These are phyloP conservation scores for Delichon dasypus DNA, from an alignment of 2,797 vertebrate genomes.

Conservation along the genomic window DNA sequence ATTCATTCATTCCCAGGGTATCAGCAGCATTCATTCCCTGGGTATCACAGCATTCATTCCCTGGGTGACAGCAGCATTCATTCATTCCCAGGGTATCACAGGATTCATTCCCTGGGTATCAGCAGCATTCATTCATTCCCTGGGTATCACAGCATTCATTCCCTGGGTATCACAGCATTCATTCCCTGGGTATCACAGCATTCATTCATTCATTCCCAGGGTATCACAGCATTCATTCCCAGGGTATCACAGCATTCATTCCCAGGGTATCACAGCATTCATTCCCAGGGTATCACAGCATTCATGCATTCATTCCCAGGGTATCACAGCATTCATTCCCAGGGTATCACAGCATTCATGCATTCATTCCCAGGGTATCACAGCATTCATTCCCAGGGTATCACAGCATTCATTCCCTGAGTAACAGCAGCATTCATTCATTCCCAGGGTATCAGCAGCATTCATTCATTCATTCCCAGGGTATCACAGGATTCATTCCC, in stretches of 20 bases:
- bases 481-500: no score
- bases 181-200: no score
- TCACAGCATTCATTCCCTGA: neutral
- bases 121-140: neutral
- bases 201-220: neutral
- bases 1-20: neutral
- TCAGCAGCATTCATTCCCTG: neutral
- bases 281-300: neutral
- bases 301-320: no score
- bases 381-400: neutral
- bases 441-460: no score
- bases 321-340: neutral
- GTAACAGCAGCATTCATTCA: no score
- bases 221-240: neutral
- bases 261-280: neutral
- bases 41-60: no score
- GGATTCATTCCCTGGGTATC: neutral
- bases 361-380: neutral
- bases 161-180: no score
- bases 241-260: neutral
- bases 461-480: no score
- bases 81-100: neutral
- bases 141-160: neutral
- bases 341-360: neutral
- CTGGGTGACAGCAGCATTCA: no score